Conservation (phyloP, 2,113 vertebrate species). For the Cololabis saira region DNA sequence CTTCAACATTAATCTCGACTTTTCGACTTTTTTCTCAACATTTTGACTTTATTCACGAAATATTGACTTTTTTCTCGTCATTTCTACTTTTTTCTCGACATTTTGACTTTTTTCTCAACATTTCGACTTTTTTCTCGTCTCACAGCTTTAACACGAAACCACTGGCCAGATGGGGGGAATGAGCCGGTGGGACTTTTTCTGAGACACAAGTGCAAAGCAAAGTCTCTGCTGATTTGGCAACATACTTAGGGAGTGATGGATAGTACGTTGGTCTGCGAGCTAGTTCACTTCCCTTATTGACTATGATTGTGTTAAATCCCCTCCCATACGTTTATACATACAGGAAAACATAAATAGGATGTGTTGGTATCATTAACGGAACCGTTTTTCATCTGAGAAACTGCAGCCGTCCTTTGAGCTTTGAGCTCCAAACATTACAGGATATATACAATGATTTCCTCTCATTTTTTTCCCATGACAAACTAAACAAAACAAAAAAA, state of each 20-base stretch:
- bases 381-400: conserved; percentile 41
- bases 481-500: conserved; percentile 27
- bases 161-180: conserved; percentile 63
- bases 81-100: too few species aligned
- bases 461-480: conserved; percentile 38
- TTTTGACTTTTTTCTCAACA: too few species aligned
- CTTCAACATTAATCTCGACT: too few species aligned
- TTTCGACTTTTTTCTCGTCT: too few species aligned
- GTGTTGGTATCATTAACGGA: conserved; percentile 50
- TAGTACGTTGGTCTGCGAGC: conserved; percentile 32
- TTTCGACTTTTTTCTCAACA: too few species aligned
- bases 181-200: conserved; percentile 41
- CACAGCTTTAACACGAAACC: conserved; percentile 60
- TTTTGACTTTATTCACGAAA: too few species aligned
- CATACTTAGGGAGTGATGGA: conserved; percentile 49
- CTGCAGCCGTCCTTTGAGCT: conserved; percentile 20
- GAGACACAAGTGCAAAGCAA: conserved; percentile 35
- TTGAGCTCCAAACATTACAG: conserved; percentile 43
- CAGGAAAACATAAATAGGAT: conserved; percentile 54
- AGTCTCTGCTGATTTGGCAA: conserved; percentile 35
- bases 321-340: conserved; percentile 29
- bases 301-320: conserved; percentile 61
- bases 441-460: conserved; percentile 57
- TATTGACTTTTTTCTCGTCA: too few species aligned
- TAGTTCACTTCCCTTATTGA: conserved; percentile 70